Evolutionary conservation across 2,113 vertebrate species (phyloP).

Genomic region (Capreolus pygargus): DNA sequence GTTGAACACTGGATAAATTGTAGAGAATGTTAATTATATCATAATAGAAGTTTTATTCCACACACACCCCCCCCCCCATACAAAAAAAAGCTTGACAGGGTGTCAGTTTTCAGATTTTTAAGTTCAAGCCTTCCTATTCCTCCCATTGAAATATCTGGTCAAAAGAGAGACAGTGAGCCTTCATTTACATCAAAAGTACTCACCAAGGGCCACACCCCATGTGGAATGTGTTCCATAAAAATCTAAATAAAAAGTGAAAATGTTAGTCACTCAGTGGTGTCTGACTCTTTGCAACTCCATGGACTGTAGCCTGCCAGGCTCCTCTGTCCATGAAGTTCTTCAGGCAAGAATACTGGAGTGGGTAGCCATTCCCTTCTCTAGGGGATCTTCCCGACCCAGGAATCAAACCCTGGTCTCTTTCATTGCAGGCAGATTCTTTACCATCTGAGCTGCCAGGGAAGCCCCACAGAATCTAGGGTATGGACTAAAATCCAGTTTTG

Average conservation of each 20-base stretch:
- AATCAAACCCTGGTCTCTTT: not conserved
- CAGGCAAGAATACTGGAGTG: not conserved
- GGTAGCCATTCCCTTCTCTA: not conserved
- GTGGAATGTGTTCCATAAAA: not conserved
- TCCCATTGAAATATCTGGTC: not conserved
- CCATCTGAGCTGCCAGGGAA: not conserved
- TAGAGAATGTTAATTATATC: not conserved
- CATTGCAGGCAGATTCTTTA: not conserved
- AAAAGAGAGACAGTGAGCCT: not conserved
- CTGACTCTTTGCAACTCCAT: not conserved
- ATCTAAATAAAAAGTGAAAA: not conserved
- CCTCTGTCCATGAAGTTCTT: not conserved
- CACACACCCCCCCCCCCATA: accelerated
- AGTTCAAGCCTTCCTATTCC: not conserved
- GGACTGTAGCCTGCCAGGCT: not conserved
- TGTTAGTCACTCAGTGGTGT: not conserved
- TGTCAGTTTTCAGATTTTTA: not conserved
- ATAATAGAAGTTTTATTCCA: not conserved
- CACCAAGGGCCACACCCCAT: not conserved
- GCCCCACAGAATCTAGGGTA: not conserved
- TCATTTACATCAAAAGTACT: not conserved
- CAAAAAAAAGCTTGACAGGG: not conserved
- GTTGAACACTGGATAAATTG: not conserved
- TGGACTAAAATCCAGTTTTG: not conserved
- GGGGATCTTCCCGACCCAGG: not conserved